These are phyloP conservation scores for Cirrhinus molitorella DNA, from an alignment of 2,797 vertebrate genomes.

Conservation along the genomic window DNA sequence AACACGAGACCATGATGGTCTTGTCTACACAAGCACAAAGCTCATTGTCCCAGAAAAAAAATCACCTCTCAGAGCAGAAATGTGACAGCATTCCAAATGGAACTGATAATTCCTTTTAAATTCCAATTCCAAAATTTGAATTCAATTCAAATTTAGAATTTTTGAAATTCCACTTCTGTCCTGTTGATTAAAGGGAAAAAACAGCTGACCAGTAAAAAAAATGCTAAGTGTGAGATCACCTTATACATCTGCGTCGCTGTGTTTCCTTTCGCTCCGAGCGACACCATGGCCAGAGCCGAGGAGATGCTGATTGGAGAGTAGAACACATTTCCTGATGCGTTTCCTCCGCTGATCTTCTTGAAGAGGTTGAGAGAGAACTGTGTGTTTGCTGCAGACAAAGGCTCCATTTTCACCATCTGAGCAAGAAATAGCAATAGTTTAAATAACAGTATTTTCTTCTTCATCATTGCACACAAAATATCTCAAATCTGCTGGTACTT, in stretches of 20 bases:
- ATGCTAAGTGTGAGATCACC: slow-evolving; percentile 69
- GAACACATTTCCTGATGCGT: slow-evolving; percentile 79
- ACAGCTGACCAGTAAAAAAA: neutral
- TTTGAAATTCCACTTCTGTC: too few species aligned
- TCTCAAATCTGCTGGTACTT: neutral
- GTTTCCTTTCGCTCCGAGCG: slow-evolving; percentile 81
- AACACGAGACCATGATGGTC: neutral
- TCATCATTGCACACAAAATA: neutral
- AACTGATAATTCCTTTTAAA: too few species aligned
- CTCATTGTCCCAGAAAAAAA: neutral
- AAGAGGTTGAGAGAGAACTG: slow-evolving; percentile 80
- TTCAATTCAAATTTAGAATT: neutral
- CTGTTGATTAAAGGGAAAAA: neutral
- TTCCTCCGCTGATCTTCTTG: slow-evolving; percentile 73
- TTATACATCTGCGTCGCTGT: slow-evolving; percentile 85
- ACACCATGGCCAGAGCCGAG: slow-evolving; percentile 87
- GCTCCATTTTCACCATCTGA: slow-evolving; percentile 48
- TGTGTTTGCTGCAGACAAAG: slow-evolving; percentile 73
- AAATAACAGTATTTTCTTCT: neutral
- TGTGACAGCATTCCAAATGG: neutral
- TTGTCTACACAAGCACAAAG: neutral
- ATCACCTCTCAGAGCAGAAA: neutral
- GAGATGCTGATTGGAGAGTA: slow-evolving; percentile 87
- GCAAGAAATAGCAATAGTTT: neutral
- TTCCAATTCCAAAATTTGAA: neutral